phyloP scores from a whole-genome alignment of 2,888 invertebrate genomes.

The Allygus modestus region DNA sequence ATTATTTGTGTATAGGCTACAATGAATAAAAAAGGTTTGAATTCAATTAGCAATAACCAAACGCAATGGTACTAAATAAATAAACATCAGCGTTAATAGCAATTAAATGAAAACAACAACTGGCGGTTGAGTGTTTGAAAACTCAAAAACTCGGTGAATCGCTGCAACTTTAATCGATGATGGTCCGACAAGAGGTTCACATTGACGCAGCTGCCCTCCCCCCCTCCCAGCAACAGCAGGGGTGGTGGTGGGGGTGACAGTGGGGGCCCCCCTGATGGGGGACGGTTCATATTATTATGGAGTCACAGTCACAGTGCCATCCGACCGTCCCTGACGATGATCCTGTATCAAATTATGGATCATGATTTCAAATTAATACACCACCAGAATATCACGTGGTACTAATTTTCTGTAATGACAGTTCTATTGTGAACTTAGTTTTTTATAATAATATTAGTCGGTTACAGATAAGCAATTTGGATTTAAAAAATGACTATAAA shows the following conservation, averaged over 20 bases:
- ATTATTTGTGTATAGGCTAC: too few species aligned
- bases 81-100: too few species aligned
- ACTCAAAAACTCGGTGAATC: conserved; percentile 24
- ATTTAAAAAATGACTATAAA: too few species aligned
- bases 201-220: neutral
- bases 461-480: too few species aligned
- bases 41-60: too few species aligned
- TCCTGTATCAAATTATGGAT: neutral
- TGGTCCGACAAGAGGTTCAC: conserved; percentile 3
- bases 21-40: too few species aligned
- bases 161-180: neutral
- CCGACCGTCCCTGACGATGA: neutral
- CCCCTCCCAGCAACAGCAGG: neutral
- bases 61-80: too few species aligned
- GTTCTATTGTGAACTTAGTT: too few species aligned
- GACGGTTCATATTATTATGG: neutral
- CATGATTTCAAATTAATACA: neutral
- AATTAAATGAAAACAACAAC: neutral
- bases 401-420: too few species aligned
- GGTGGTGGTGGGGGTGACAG: conserved; percentile 16
- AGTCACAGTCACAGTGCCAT: conserved; percentile 26
- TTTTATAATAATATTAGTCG: too few species aligned
- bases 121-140: neutral
- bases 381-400: too few species aligned
- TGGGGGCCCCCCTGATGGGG: neutral